phyloP scores from a whole-genome alignment of 2,888 invertebrate species.

The Papilio protenor region DNA sequence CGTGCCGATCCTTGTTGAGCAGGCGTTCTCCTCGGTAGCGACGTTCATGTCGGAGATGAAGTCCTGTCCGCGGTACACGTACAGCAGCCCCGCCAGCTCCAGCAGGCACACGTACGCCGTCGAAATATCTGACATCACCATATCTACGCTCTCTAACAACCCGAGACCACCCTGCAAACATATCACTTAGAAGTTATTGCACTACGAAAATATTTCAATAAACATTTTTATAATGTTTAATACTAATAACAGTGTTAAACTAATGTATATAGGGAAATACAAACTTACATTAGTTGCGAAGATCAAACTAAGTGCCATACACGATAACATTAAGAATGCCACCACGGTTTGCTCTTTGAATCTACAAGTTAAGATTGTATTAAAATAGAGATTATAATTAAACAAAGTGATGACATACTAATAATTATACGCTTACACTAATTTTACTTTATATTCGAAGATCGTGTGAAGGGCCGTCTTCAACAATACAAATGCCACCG shows the following conservation, averaged over 20 bases:
- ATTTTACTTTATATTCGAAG: slow-evolving; percentile 75
- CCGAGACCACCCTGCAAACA: slow-evolving; percentile 67
- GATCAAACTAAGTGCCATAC: slow-evolving; percentile 65
- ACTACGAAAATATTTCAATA: background rate
- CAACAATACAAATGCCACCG: slow-evolving; percentile 64
- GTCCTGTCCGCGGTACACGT: slow-evolving; percentile 69
- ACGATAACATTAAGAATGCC: slow-evolving; percentile 59
- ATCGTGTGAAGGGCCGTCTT: slow-evolving; percentile 75
- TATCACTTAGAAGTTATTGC: background rate
- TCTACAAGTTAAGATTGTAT: slow-evolving; percentile 53
- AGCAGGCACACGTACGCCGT: slow-evolving; percentile 64
- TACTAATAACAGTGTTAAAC: background rate
- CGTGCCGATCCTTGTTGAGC: slow-evolving; percentile 62
- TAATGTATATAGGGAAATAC: slow-evolving; percentile 7
- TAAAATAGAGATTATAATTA: background rate
- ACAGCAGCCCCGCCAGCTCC: slow-evolving; percentile 66
- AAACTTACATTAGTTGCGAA: slow-evolving; percentile 67
- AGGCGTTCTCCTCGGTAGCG: slow-evolving; percentile 72
- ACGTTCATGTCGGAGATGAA: slow-evolving; percentile 73
- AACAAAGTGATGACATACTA: background rate
- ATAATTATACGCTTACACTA: slow-evolving; percentile 65
- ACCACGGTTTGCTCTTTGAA: slow-evolving; percentile 71
- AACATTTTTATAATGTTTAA: background rate
- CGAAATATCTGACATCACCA: slow-evolving; percentile 64
- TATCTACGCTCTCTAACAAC: slow-evolving; percentile 69